Evolutionary conservation across 2,888 invertebrate genomes (phyloP), one percentile per base, ranked within the genome.

Genomic region (Pyrocoelia pectoralis): DNA sequence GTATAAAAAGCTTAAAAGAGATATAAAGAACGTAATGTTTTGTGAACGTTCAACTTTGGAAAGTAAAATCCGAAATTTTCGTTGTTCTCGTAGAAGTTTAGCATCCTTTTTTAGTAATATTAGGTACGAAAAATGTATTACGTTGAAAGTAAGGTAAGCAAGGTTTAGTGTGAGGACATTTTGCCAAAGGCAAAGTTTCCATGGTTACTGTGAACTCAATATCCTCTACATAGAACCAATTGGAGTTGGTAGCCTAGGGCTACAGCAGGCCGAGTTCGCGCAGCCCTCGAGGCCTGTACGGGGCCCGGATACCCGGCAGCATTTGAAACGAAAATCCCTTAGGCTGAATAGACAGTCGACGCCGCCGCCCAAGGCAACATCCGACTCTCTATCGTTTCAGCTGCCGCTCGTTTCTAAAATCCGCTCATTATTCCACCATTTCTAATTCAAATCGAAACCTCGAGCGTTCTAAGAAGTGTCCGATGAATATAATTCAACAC

Each of bases 201-300:
- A 77, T 77, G 76, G 76, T 72, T 70, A 78, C 75, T 71, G 68
- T 68, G 71, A 76, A 78, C 77, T 76, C 77, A 75, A 76, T 77
- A 77, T 76, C 77, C 74, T 76, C 76, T 73, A 74, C 77, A 77
- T 74, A 76, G 76, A 77, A 76, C 74, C 74, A 76, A 76, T 76
- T 75, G 75, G 70, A 69, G 70, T 68, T 66, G 58, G 56, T 61
- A 67, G 57, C 66, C 61, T 17, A 43, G 14, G 64, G 68, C 59
- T 19, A 29, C 56, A 48, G 56, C 59, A 57, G 71, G 69, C 69
- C 70, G 63, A 67, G 73, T 70, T 70, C 71, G 68, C 69, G 68
- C 68, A 73, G 72, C 72, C 74, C 73, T 70, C 38, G 41, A 51
- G 70, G 75, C 66, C 64, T 28, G 62, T 68, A 33, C 33, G 33